Evolutionary conservation across 2,888 invertebrate species (phyloP), one percentile per base, ranked within the genome.

Genomic region (Epistrophe eligans): DNA sequence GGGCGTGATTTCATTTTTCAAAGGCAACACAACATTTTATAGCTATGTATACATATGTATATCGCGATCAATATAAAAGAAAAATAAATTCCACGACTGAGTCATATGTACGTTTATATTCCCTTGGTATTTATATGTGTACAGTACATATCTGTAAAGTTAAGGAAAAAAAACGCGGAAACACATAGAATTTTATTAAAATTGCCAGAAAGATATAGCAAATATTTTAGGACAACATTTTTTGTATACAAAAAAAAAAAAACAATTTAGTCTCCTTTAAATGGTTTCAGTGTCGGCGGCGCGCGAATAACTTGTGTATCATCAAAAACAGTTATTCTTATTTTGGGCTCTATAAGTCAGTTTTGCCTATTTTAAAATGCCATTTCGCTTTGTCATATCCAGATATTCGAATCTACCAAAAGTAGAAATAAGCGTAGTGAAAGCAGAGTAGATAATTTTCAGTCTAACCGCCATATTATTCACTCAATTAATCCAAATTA

Each of bases 1-100:
- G 58, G 11, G 58, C 35, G 58, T 58, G 58, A 58, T 58, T n/a
- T 35, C 1, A 35, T 58, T 35, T 57, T 58, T 58, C n/a, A 35
- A 58, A 35, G 17, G 58, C 15, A 32, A 57, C 32, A 52, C 52
- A 52, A 50, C 50, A 50, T 50, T 19, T 50, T 50, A 24, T 24
- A 24, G 13, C 24, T 24, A 24, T 24, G 7, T 35, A 8, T n/a
- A n/a, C n/a, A n/a, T n/a, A n/a, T 35, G 35, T 4, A 32, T 13
- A 52, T 50, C 13, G 13, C 15, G 52, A 28, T 52, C 24, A 24
- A 52, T 52, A 52, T 52, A 24, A 52, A 24, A 11, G 19, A 52
- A 52, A n/a, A 52, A 52, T 52, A 52, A 24, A 24, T 52, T 52
- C 11, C 3, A 7, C 24, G 2, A 24, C 52, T 52, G 50, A 19